Conservation (phyloP, 2,113 vertebrate species). For the Anser brachyrhynchus region DNA sequence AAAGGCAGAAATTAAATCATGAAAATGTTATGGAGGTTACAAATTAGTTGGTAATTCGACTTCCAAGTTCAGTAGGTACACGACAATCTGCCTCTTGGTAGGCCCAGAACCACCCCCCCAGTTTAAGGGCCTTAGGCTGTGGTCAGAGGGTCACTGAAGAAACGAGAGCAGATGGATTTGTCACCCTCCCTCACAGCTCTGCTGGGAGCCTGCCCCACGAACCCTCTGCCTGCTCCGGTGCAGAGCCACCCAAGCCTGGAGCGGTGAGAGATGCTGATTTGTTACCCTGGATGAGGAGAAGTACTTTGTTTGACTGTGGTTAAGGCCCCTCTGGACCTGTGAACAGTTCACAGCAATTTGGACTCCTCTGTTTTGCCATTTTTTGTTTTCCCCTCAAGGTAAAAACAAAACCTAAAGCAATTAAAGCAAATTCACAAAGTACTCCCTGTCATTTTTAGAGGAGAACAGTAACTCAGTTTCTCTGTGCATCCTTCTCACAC, state of each 20-base stretch:
- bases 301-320: neutral
- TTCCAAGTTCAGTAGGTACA: neutral
- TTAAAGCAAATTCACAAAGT: neutral
- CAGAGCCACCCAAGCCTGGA: neutral
- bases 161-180: neutral
- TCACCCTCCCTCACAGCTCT: no score
- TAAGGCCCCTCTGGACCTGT: neutral
- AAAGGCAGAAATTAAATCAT: neutral
- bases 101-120: neutral
- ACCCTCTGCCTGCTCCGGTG: neutral
- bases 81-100: neutral
- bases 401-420: neutral
- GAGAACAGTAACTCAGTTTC: neutral
- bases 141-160: neutral
- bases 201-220: neutral
- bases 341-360: neutral
- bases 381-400: neutral
- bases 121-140: neutral
- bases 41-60: neutral
- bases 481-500: neutral
- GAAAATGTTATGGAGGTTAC: neutral
- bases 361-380: neutral
- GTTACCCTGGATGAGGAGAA: neutral
- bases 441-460: fast-evolving
- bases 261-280: neutral